These are phyloP conservation scores for Polyommatus icarus DNA, from an alignment of 2,888 invertebrate species.

Conservation along the genomic window DNA sequence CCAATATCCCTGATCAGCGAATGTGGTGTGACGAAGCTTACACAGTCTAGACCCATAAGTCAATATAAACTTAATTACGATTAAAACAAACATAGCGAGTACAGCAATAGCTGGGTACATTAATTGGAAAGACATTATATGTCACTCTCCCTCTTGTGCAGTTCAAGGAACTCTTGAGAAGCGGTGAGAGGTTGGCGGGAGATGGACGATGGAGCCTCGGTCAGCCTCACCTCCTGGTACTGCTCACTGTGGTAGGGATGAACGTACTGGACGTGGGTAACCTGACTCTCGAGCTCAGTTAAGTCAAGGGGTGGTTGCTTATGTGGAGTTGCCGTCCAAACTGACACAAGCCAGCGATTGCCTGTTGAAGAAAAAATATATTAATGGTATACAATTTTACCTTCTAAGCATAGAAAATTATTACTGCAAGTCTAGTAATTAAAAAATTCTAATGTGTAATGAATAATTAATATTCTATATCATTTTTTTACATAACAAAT, in stretches of 20 bases:
- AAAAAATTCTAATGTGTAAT: neutral
- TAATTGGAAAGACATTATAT: conserved; percentile 88
- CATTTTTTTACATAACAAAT: neutral
- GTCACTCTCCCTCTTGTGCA: conserved; percentile 90
- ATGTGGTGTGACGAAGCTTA: conserved; percentile 84
- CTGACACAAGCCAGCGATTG: conserved; percentile 90
- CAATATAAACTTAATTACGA: conserved; percentile 87
- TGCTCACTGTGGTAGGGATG: conserved; percentile 56
- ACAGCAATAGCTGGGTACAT: conserved; percentile 89
- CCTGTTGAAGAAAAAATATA: conserved; percentile 69
- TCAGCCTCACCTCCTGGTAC: conserved; percentile 52
- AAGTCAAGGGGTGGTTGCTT: conserved; percentile 90
- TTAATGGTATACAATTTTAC: neutral
- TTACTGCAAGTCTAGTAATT: neutral
- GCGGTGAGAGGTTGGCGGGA: conserved; percentile 69
- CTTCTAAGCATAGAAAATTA: neutral
- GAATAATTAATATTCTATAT: neutral
- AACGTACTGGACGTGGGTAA: conserved; percentile 56
- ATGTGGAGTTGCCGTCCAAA: conserved; percentile 92
- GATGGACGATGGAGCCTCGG: conserved; percentile 57
- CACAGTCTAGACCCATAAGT: conserved; percentile 88
- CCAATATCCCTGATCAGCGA: conserved; percentile 84
- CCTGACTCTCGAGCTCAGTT: conserved; percentile 83
- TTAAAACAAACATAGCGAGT: conserved; percentile 86
- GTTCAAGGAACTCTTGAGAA: conserved; percentile 80